Conservation (phyloP, 2,113 vertebrate genomes). For the Marcusenius ussheri region DNA sequence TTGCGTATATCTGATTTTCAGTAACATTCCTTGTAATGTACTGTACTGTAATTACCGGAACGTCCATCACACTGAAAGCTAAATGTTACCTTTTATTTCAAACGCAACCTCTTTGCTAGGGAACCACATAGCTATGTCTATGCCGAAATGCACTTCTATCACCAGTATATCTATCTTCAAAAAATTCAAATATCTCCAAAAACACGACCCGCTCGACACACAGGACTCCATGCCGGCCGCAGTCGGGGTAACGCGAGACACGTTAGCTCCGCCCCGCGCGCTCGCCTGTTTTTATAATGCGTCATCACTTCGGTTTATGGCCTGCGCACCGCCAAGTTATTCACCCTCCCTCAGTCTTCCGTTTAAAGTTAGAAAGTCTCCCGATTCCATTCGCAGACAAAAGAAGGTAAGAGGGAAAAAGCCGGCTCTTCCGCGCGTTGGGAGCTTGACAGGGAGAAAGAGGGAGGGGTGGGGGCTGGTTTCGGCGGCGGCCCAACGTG, state of each 20-base stretch:
- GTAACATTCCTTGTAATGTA: neutral
- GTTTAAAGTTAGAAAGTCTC: constrained; percentile 18
- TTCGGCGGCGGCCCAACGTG: constrained; percentile 20
- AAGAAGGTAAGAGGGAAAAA: constrained; percentile 24
- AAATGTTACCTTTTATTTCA: neutral
- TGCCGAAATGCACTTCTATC: neutral
- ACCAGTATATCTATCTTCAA: neutral
- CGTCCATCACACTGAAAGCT: neutral
- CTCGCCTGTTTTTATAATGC: constrained; percentile 21
- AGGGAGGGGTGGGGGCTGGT: constrained; percentile 19
- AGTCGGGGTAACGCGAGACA: neutral
- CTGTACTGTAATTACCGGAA: neutral
- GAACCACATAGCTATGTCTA: neutral
- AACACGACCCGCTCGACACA: neutral
- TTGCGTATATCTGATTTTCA: neutral
- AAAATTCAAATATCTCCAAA: neutral
- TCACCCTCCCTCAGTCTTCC: constrained; percentile 15
- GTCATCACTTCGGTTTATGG: constrained; percentile 27
- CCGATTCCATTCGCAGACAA: neutral
- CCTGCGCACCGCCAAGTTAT: constrained; percentile 20
- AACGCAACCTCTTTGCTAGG: neutral
- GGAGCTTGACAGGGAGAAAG: neutral
- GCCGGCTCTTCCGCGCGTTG: constrained; percentile 1
- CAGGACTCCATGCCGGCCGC: neutral
- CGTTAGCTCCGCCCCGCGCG: constrained; percentile 21